These are phyloP conservation scores for Mormyrus iriodes DNA, from an alignment of 2,113 vertebrate species.

Conservation along the genomic window DNA sequence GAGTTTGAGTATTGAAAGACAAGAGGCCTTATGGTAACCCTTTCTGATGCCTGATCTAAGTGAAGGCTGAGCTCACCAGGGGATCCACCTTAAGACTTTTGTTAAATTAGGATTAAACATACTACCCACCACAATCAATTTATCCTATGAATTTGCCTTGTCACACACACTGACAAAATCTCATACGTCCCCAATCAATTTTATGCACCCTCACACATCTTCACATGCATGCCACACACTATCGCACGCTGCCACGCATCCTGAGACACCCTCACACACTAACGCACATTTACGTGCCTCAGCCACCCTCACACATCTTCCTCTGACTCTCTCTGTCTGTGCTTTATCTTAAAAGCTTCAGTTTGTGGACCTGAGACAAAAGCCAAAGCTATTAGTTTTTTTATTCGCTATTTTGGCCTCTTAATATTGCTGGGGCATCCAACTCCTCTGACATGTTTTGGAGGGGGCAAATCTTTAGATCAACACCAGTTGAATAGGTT, in stretches of 20 bases:
- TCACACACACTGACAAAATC: too few relatives aligned
- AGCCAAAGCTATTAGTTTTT: not conserved
- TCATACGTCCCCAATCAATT: not conserved
- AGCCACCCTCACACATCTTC: not conserved
- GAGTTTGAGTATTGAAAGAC: not conserved
- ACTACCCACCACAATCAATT: not conserved
- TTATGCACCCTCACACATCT: not conserved
- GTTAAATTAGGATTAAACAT: constrained; percentile 32
- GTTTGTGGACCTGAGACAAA: not conserved
- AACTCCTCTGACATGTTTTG: not conserved
- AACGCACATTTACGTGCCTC: not conserved
- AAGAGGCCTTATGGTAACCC: not conserved
- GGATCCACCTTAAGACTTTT: constrained; percentile 30
- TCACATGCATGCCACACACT: not conserved
- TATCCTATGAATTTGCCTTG: not conserved
- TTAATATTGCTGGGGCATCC: not conserved
- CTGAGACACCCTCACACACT: not conserved
- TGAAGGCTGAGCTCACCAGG: constrained; percentile 21
- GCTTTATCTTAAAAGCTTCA: not conserved
- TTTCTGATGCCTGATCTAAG: not conserved
- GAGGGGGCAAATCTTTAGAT: not conserved
- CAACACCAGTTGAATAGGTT: constrained; percentile 2
- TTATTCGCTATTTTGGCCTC: not conserved
- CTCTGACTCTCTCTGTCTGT: not conserved
- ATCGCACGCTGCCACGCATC: not conserved